Evolutionary conservation across 2,888 invertebrate species (phyloP), one percentile per base, ranked within the genome.

Genomic region (Blastobasis adustella): DNA sequence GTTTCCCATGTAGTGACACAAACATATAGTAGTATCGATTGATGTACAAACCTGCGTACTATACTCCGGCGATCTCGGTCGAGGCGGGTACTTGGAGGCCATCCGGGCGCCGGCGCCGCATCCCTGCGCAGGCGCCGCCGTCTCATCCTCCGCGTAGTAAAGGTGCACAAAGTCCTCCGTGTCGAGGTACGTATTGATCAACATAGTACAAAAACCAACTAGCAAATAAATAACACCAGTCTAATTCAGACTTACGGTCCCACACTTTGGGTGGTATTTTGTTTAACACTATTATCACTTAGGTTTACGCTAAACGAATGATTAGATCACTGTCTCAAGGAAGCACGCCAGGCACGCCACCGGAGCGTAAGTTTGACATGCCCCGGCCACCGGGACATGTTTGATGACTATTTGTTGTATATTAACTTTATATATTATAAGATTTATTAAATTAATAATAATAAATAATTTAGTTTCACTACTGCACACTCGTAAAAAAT

Each of bases 111-210:
- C 86, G 37, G 83, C 87, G 42, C 84, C 85, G 62, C 87, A 87
- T 48, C 86, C 86, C 63, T 87, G 87, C 52, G 77, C 67, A 9
- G 77, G 71, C 50, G 76, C 71, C 50, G 76, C 71, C 46, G 79
- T 71, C 71, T 88, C 88, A 83, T 88, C 88, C 74, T 88, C 88
- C 52, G 86, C 78, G 58, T 88, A 88, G 71, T 88, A 87, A 50
- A 88, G 72, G 57, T 88, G 88, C 80, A 88, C 88, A 83, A 88
- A 88, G 77, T 88, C 88, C 73, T 88, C 88, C 82, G 88, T 88
- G 83, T 88, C 88, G 79, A 88, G 77, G 67, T 72, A 86, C 53
- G 88, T 88, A 73, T 88, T 88, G 79, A 88, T 88, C 86, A 88
- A 79, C 88, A 88, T 88, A 65, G 64, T 73, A 77, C 69, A 72